Base-by-base conservation (phyloP, 2,113 vertebrate genomes). In the Hiodon tergisus region DNA sequence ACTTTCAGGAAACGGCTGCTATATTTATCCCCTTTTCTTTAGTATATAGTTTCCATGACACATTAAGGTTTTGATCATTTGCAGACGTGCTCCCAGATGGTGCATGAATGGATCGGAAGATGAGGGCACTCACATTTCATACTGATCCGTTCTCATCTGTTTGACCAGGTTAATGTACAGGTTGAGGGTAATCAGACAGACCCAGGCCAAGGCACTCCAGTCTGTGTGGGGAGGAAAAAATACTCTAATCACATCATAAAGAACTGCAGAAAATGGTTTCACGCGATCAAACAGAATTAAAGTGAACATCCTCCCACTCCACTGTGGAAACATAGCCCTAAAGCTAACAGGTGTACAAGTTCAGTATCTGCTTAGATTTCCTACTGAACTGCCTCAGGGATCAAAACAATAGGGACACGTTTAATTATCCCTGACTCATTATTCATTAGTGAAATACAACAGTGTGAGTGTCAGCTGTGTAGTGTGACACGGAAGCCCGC, bases 131-230 rank as follows among this genome's bases (percentile, higher is more conserved):
- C 76, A 93, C 92, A 84, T 86, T 63, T 89, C 83, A 76, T 85
- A 91, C 81, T 73, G 81, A 72, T 88, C 89, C 68, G 92, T 93
- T 83, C 90, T 89, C 76, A 83, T 86, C 85, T 92, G 91, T 76
- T 80, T 82, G 72, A 93, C 91, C 79, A 93, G 86, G 88, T 92
- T 93, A 71, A 93, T 82, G 83, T 92, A 93, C 47, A 93, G 87
- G 84, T 93, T 93, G 53, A 92, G 67, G 13, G 92, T 93, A 83
- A 93, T 92, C 77, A 91, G 91, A 83, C 91, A 93, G 72, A 93
- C 92, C 92, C 92, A 93, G 66, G 86, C 88, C 83, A 93, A 82
- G 72, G 92, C 86, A 78, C 90, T 88, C 92, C 92, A 93, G 81
- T 93, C 92, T 93, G 85, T 76, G 81, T 79, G 69, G 55, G 68